Base-by-base conservation (phyloP, 1,140 invertebrate genomes). In the Drosophila burlai region DNA sequence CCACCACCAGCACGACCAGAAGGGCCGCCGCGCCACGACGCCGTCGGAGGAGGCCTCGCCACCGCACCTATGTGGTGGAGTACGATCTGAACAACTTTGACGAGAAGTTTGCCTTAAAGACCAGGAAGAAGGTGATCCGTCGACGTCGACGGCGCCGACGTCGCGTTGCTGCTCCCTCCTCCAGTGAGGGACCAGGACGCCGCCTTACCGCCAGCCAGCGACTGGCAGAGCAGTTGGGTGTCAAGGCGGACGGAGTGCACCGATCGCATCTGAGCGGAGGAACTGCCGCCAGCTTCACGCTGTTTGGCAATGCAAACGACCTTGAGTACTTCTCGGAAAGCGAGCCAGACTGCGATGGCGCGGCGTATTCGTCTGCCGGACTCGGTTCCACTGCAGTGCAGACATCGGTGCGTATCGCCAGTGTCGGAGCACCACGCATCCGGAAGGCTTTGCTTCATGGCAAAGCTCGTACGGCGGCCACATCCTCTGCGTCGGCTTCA, bases 311-410 rank as follows among this genome's bases (percentile, higher is more conserved):
- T 74, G 92, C 93, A 26, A 94, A 96, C 86, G 94, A 95, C 59
- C 91, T 97, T n/a, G 95, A 95, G 59, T 95, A 95, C 80, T 95
- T 95, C 81, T 94, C 94, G 16, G 92, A 93, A 52, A 81, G 68
- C 46, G 83, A 93, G 7, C 62, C 74, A 13, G 75, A 57, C 2
- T 72, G 76, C 3, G 58, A 55, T 45, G 63, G 47, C 26, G 60
- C 47, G 10, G 36, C 29, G 2, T 36, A 11, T 36, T 16, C 46
- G 11, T 60, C 46, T 18, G 59, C 43, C 7, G 76, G 47, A 24
- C 46, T 61, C 59, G 80, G n/a, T 72, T 92, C 94, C 49, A 92
- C 93, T 58, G 93, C 94, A 10, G 80, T 93, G 7, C 92, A 93
- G 55, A 91, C 92, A 1, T 69, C 84, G 2, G 81, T 76, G 45